Base-by-base conservation (phyloP, 2,797 vertebrate species). In the Prionace glauca region DNA sequence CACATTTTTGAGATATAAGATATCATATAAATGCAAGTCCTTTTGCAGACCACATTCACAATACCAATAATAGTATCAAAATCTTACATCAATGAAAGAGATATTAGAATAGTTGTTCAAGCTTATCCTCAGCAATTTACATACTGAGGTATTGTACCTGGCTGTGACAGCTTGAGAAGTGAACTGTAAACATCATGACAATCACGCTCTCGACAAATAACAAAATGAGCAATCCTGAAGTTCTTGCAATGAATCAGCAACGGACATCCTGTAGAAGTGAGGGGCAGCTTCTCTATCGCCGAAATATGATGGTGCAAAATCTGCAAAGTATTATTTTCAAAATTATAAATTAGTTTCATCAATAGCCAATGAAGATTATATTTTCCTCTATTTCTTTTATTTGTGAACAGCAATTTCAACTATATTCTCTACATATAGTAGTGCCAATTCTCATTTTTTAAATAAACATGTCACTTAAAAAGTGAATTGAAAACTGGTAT, bases 181-280 rank as follows among this genome's bases (percentile, higher is more conserved):
- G 98, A 98, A 96, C 96, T 97, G 95, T 97, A 97, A 29, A 98
- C 97, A 3, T 98, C 97, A 0, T 98, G 97, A 90, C 98, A 98
- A 62, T 98, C 98, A 77, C 97, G 96, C 95, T 98, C 98, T 93
- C 97, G 97, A 71, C 97, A 97, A 12, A 98, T 97, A 22, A 98
- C 96, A 96, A 98, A 98, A 96, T 98, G 97, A 65, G 97, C 97
- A 95, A 97, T 96, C 0, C 96, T 97, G 96, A 98, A 98, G 95
- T 98, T 98, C 97, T 98, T 98, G 97, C 98, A 98, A 96, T 93
- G 97, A 95, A 98, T 97, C 5, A 98, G 96, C 77, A 98, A 97
- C 0, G 97, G 97, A 81, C 97, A 98, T 0, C 98, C 98, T 32
- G 97, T 96, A 0, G 96, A 96, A 79, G 96, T 98, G 90, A 98